A percentile compares a stretch with the other conserved stretches of the same genome.
Evolutionary conservation across 1,140 invertebrate genomes (phyloP).

Genomic region (Calycopis cecrops): DNA sequence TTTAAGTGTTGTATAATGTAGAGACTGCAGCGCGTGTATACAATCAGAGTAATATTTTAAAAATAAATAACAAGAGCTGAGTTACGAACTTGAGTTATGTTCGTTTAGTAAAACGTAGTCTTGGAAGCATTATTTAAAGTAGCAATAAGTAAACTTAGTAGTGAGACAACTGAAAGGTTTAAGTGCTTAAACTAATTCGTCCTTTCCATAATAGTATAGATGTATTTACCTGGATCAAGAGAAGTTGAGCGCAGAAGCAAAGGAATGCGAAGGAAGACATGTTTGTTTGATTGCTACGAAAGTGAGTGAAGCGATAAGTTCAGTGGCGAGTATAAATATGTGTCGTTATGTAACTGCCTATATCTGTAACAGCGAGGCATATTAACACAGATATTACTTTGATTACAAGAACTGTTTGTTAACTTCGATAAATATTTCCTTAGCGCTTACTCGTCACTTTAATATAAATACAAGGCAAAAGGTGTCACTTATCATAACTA

Average conservation of each 20-base stretch:
- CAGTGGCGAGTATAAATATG: slow-evolving; percentile 7
- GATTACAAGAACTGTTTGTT: slow-evolving; percentile 13
- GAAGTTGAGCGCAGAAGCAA: slow-evolving; percentile 31
- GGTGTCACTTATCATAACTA: neutral
- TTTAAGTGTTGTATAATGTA: too few relatives aligned
- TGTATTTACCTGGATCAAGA: slow-evolving; percentile 34
- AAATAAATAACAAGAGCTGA: neutral
- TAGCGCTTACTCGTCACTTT: neutral
- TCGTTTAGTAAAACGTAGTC: too few relatives aligned
- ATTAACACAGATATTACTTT: slow-evolving; percentile 9
- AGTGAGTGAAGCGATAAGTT: slow-evolving; percentile 9
- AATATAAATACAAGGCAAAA: slow-evolving; percentile 1
- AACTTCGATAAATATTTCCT: slow-evolving; percentile 9
- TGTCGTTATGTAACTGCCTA: slow-evolving; percentile 10
- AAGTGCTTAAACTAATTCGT: neutral
- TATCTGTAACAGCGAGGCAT: slow-evolving; percentile 3
- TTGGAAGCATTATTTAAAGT: too few relatives aligned
- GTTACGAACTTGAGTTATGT: neutral
- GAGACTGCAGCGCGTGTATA: too few relatives aligned
- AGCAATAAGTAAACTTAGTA: too few relatives aligned
- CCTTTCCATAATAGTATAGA: neutral
- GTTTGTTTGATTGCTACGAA: slow-evolving; percentile 15
- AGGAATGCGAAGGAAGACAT: slow-evolving; percentile 32
- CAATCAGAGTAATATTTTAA: neutral
- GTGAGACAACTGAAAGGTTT: too few relatives aligned